Evolutionary conservation across 2,888 invertebrate species (phyloP).

Genomic region (Euplagia quadripunctaria): DNA sequence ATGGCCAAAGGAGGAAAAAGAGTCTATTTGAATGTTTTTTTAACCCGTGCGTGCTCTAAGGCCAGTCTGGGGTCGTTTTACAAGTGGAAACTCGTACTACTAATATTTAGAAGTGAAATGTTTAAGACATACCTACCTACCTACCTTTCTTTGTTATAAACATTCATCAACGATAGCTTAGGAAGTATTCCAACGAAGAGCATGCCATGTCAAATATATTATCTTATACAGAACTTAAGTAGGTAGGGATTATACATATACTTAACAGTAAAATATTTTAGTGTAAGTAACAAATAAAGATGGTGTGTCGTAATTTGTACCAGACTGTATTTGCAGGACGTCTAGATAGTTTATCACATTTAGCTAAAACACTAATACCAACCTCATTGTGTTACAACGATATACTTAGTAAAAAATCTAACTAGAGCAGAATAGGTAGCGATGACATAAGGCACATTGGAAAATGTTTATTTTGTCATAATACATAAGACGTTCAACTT

Average conservation of each 20-base stretch:
- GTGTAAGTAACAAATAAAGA: too few species aligned
- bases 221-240: not conserved
- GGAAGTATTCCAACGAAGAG: not conserved
- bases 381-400: not conserved
- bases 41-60: too few species aligned
- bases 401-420: not conserved
- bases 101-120: not conserved
- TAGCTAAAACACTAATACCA: not conserved
- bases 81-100: not conserved
- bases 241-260: too few species aligned
- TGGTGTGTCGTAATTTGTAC: too few species aligned
- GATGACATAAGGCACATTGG: slow-evolving; percentile 62
- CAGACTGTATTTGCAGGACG: too few species aligned
- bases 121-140: not conserved
- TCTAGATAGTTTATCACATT: not conserved
- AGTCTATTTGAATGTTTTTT: too few species aligned
- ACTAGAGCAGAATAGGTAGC: slow-evolving; percentile 32
- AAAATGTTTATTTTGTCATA: slow-evolving; percentile 69
- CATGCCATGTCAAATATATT: not conserved
- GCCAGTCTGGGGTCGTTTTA: too few species aligned
- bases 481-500: slow-evolving; percentile 77
- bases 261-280: not conserved
- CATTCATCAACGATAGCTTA: too few species aligned
- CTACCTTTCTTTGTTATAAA: not conserved
- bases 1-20: too few species aligned